Evolutionary conservation across 2,113 vertebrate genomes (phyloP).

Genomic region (Catagonus wagneri): DNA sequence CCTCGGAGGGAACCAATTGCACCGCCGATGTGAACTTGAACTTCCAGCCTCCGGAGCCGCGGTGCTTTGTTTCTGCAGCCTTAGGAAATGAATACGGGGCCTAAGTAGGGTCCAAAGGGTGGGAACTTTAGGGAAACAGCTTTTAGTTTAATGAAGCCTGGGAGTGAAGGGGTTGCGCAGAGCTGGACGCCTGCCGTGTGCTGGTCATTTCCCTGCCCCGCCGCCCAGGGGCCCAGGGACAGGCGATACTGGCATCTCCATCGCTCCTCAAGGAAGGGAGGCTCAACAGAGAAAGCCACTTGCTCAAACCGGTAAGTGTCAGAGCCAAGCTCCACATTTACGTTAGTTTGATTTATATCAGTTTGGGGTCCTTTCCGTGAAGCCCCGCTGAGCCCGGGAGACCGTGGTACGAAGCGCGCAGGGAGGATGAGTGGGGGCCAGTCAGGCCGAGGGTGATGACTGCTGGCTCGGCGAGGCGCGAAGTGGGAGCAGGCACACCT

Average conservation of each 20-base stretch:
- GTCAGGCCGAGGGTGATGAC: neutral
- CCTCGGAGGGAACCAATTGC: neutral
- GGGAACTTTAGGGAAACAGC: neutral
- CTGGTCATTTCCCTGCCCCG: too few relatives aligned
- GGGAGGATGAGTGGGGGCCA: too few relatives aligned
- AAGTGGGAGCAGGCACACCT: accelerated
- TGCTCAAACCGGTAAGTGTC: neutral
- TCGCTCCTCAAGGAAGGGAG: accelerated
- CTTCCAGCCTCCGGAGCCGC: neutral
- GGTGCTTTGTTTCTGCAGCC: neutral
- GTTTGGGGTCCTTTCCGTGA: neutral
- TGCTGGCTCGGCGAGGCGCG: accelerated
- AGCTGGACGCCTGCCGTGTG: accelerated
- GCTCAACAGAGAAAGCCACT: neutral
- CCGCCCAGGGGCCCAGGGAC: neutral
- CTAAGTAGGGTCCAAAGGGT: neutral
- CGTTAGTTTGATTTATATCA: neutral
- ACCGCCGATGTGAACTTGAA: too few relatives aligned
- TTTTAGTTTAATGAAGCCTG: neutral
- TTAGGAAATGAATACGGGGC: neutral
- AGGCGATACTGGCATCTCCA: neutral
- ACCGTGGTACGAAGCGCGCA: neutral
- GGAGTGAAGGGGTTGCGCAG: accelerated
- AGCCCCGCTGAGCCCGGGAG: neutral
- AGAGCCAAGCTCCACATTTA: neutral